Conservation (phyloP, 2,888 invertebrate genomes). For the Leuctra nigra region DNA sequence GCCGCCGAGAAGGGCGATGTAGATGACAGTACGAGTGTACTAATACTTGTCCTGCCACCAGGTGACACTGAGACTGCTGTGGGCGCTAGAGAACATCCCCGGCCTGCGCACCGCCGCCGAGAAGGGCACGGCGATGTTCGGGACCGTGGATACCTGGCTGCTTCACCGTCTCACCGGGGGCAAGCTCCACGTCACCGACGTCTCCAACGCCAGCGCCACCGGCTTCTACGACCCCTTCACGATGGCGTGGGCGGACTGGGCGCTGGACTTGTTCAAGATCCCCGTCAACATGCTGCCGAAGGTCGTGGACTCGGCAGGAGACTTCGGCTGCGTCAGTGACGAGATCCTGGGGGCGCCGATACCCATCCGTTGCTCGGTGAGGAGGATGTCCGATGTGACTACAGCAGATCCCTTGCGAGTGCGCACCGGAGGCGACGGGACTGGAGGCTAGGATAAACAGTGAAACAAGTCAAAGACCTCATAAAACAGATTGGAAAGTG, state of each 20-base stretch:
- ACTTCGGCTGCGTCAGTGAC: conserved; percentile 61
- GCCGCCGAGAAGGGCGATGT: too few relatives aligned
- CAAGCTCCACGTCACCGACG: conserved; percentile 71
- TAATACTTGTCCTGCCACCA: too few relatives aligned
- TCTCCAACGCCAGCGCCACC: conserved; percentile 85
- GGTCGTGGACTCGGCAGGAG: conserved; percentile 69
- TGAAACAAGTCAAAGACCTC: too few relatives aligned
- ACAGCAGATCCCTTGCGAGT: too few relatives aligned
- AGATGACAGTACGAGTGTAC: too few relatives aligned
- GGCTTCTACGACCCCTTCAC: conserved; percentile 92
- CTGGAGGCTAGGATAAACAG: too few relatives aligned
- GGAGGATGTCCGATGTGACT: too few relatives aligned
- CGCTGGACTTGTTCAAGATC: conserved; percentile 62
- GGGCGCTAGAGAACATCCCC: conserved; percentile 68
- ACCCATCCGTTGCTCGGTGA: conserved; percentile 71
- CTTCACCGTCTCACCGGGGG: conserved; percentile 68
- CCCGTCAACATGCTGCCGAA: conserved; percentile 69
- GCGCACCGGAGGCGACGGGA: too few relatives aligned
- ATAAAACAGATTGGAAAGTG: too few relatives aligned
- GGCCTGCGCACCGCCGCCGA: conserved; percentile 58
- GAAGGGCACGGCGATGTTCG: conserved; percentile 64
- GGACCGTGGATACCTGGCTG: conserved; percentile 91
- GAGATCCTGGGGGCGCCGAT: conserved; percentile 65
- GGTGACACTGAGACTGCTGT: conserved; percentile 70
- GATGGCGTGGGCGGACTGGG: conserved; percentile 74